phyloP scores from a whole-genome alignment of 1,140 invertebrate species.

The Archivesica marissinica region DNA sequence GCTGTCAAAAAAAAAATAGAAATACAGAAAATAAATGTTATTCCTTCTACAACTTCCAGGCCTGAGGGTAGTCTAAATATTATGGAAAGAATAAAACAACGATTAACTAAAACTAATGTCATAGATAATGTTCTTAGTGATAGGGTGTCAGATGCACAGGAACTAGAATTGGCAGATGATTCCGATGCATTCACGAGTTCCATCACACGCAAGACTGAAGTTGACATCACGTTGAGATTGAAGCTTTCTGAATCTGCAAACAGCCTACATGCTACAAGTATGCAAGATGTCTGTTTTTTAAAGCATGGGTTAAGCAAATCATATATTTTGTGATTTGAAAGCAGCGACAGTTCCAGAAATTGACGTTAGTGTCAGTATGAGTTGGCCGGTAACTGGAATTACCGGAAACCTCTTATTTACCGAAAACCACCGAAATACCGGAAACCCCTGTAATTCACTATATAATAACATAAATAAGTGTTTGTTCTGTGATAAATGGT shows the following conservation, averaged over 20 bases:
- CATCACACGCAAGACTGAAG: constrained; percentile 44
- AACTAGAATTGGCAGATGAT: constrained; percentile 62
- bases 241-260: background rate
- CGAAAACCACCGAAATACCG: no score
- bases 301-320: no score
- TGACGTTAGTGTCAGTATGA: no score
- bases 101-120: background rate
- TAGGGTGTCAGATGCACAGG: constrained; percentile 22
- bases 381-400: no score
- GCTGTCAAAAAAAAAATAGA: background rate
- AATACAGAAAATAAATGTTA: background rate
- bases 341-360: no score
- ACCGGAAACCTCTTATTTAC: no score
- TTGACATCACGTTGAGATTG: constrained; percentile 37
- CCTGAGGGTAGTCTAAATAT: background rate
- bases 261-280: background rate
- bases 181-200: constrained; percentile 49
- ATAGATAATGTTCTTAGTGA: background rate
- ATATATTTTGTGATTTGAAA: no score
- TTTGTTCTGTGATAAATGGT: no score
- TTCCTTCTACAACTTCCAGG: background rate
- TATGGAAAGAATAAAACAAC: constrained; percentile 1
- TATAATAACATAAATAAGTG: no score
- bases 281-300: background rate
- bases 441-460: no score